Base-by-base conservation (phyloP, 2,113 vertebrate species). In the Ctenomys sociabilis region DNA sequence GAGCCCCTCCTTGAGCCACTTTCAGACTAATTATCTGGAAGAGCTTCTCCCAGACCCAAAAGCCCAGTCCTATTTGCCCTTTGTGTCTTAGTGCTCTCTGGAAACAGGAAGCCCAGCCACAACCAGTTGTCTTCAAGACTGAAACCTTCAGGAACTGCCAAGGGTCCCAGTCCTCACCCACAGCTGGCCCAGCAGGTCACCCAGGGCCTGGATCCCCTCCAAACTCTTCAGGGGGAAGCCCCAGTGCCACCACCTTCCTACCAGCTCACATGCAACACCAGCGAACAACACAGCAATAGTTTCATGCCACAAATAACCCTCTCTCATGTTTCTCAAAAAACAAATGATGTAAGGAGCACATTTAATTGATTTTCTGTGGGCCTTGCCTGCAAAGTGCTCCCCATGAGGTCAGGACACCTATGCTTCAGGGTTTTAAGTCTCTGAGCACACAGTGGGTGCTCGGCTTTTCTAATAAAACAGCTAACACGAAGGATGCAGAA, bases 1-100 rank as follows among this genome's bases (percentile, higher is more conserved):
- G 2, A 45, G 4, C 0, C 0, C 22, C 78, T 59, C 22, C 7
- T 3, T 2, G 9, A 12, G 0, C 11, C 2, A 1, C 63, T 14
- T 37, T 32, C 26, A 13, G 54, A 3, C 0, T 40, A 45, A 7
- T 43, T 7, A 17, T 52, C n/a, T 14, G 3, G 72, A 82, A 43
- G 5, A 4, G 40, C n/a, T 19, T 24, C 9, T 64, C 63, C 68
- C 61, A 1, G 3, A 0, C 45, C 28, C 9, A 0, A 24, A 57
- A 21, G 13, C 35, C 68, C 0, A 5, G 22, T 57, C 26, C 1
- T 2, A 0, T 37, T 1, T 40, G 70, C 4, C 17, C 59, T 61
- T 57, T 70, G 63, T 68, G 35, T 75, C 24, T 45, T 19, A 35
- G 73, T 45, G 32, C 5, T 32, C 17, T 37, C 28, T 45, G 61